These are phyloP conservation scores for Periphyllus acericola DNA, from an alignment of 2,888 invertebrate genomes.

Conservation along the genomic window DNA sequence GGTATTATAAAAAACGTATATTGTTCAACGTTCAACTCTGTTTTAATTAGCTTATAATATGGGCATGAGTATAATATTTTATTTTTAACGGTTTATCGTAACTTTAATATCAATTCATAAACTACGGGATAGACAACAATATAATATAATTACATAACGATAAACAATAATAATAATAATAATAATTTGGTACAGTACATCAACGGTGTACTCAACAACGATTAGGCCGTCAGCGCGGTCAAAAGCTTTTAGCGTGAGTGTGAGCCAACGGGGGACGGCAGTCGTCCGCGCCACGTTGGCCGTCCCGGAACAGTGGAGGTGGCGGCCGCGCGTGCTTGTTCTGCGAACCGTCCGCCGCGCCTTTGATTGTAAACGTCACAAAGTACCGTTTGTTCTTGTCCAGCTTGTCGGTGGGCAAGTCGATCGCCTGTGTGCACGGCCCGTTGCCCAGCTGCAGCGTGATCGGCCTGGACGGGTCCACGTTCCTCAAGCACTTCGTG, in stretches of 20 bases:
- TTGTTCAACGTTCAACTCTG: too few relatives aligned
- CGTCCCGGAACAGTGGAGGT: neutral
- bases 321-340: conserved; percentile 2
- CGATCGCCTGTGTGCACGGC: conserved; percentile 84
- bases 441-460: conserved; percentile 84
- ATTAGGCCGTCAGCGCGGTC: neutral
- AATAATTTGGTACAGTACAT: neutral
- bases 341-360: conserved; percentile 66
- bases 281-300: neutral
- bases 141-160: neutral
- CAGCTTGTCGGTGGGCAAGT: conserved; percentile 85
- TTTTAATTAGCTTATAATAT: too few relatives aligned
- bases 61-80: too few relatives aligned
- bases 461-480: conserved; percentile 67
- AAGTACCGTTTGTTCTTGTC: conserved; percentile 91
- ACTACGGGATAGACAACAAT: neutral
- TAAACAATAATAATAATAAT: neutral
- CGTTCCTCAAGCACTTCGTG: conserved; percentile 64
- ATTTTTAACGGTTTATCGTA: too few relatives aligned
- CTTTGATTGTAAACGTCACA: conserved; percentile 91
- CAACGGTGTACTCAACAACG: neutral
- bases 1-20: too few relatives aligned
- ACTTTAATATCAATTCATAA: too few relatives aligned
- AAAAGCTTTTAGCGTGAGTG: conserved; percentile 58
- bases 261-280: conserved; percentile 29